These are phyloP conservation scores for Bombus turneri DNA, from an alignment of 1,140 invertebrate genomes.

Conservation along the genomic window DNA sequence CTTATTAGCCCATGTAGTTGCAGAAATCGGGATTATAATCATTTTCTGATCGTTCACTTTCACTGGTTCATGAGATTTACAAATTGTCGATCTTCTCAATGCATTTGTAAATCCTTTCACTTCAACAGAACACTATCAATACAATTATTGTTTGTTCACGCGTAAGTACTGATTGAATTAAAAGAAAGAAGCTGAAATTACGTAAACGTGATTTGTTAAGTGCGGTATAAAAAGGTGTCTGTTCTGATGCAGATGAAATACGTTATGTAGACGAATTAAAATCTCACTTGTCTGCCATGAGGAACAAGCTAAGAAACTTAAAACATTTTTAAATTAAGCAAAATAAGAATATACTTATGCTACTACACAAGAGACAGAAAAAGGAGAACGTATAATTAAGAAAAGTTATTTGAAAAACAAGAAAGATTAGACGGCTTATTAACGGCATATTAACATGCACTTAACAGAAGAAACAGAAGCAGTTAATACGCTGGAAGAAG, in stretches of 20 bases:
- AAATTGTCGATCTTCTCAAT: too few relatives aligned
- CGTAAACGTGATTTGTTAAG: constrained; percentile 48
- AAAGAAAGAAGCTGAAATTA: too few relatives aligned
- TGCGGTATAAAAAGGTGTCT: constrained; percentile 58
- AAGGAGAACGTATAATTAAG: constrained; percentile 57
- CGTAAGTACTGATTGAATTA: too few relatives aligned
- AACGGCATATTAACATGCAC: constrained; percentile 63
- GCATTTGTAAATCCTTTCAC: too few relatives aligned
- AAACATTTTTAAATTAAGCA: constrained; percentile 75
- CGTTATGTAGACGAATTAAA: constrained; percentile 69
- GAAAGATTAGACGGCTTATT: constrained; percentile 73
- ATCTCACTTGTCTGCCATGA: constrained; percentile 68
- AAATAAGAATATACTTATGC: constrained; percentile 76
- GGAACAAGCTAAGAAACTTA: constrained; percentile 74
- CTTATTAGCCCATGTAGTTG: too few relatives aligned
- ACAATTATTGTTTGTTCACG: too few relatives aligned
- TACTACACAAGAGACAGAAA: constrained; percentile 57
- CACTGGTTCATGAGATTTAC: too few relatives aligned
- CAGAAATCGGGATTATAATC: too few relatives aligned
- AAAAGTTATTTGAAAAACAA: constrained; percentile 60
- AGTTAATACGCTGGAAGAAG: constrained; percentile 70
- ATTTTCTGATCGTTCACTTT: too few relatives aligned
- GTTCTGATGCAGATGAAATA: constrained; percentile 54
- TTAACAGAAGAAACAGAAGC: constrained; percentile 68
- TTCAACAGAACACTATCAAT: too few relatives aligned